Conservation (phyloP, 2,888 invertebrate species). For the Byasa hedistus region DNA sequence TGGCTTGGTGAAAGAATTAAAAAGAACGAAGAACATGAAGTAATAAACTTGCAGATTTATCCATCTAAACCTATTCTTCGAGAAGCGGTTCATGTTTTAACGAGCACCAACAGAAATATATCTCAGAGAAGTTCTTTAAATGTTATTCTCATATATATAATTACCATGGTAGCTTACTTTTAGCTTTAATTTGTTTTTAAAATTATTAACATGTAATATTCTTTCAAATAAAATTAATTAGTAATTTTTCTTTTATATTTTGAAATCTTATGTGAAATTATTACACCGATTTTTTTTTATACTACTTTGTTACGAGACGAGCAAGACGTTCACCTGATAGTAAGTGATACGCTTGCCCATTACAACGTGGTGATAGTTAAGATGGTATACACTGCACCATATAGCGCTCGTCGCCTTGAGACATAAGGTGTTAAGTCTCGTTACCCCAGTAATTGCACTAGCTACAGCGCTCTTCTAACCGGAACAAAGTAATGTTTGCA, state of each 20-base stretch:
- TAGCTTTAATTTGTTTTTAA: slow-evolving; percentile 15
- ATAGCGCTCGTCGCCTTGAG: no score
- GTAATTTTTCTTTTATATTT: background rate
- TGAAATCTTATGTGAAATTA: background rate
- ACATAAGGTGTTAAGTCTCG: no score
- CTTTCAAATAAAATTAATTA: slow-evolving; percentile 11
- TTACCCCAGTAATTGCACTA: no score
- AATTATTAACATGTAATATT: slow-evolving; percentile 27
- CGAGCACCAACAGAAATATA: slow-evolving; percentile 29
- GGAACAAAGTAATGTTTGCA: no score
- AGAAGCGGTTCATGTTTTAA: slow-evolving; percentile 41
- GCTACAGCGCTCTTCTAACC: no score
- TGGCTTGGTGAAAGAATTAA: slow-evolving; percentile 66
- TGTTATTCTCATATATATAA: slow-evolving; percentile 18
- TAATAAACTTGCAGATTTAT: slow-evolving; percentile 44
- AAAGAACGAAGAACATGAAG: slow-evolving; percentile 54
- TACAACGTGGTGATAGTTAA: no score
- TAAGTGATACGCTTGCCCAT: no score
- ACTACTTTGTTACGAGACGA: no score
- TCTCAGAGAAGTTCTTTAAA: slow-evolving; percentile 12
- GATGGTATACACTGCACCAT: no score
- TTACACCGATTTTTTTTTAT: background rate
- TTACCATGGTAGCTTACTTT: slow-evolving; percentile 18
- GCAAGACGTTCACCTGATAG: no score
- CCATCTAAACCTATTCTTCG: slow-evolving; percentile 47